Evolutionary conservation across 30 jellyfish, hydroid and myxozoan genomes (phyloP), one percentile per base, ranked within the genome.

Genomic region (Sanderia malayensis): DNA sequence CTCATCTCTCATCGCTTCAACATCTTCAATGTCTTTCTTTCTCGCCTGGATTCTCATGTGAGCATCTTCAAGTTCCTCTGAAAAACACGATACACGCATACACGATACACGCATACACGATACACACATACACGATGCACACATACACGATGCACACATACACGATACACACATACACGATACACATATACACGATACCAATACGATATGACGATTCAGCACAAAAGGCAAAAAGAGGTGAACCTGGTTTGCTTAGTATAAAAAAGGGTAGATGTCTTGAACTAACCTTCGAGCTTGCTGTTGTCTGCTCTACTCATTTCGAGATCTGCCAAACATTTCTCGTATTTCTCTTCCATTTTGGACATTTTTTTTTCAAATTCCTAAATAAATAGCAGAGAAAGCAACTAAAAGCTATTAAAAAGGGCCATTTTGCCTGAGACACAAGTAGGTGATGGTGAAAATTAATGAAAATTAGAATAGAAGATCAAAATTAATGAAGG

Each of bases 261-360:
- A n/a, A n/a, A n/a, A n/a, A n/a, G n/a, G n/a, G n/a, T n/a, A n/a
- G n/a, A n/a, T n/a, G n/a, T n/a, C n/a, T n/a, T n/a, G n/a, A 61
- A 18, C 67, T 63, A 63, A 77, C 89, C 79, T 29, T 77, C 89
- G 65, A 77, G 89, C 47, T 27, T 63, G 63, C 52, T 53, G 58
- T 65, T 77, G 21, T 77, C 89, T 4, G 89, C 89, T 52, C 81
- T 77, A 22, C 70, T 28, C 17, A 77, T 71, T 41, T 77, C 74
- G n/a, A 77, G 70, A 46, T 77, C 89, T 44, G 70, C 89, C 62
- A 64, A 28, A 37, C 60, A 64, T 63, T 53, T 65, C 21, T 77
- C 89, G 52, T 46, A 61, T 34, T 77, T 78, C 74, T 46, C 57
- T 17, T 26, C 46, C 25, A 77, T 62, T 29, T 53, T 68, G 15